These are phyloP conservation scores for Leptonema lineaticorne DNA, from an alignment of 1,140 invertebrate genomes.

Conservation along the genomic window DNA sequence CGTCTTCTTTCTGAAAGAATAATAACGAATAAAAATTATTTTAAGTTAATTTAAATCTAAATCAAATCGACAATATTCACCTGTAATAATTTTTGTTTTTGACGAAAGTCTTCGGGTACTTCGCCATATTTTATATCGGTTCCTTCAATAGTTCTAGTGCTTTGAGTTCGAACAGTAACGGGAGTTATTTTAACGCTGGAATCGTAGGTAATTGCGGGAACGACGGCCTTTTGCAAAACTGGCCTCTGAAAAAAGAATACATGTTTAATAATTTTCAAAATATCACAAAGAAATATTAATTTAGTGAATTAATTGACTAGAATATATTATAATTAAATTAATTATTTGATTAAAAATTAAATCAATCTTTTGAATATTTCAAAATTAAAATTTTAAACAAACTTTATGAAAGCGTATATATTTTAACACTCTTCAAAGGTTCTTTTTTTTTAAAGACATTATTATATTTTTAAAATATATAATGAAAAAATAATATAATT, in stretches of 20 bases:
- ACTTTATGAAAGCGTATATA: too few relatives aligned
- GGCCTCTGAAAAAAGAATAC: constrained; percentile 8
- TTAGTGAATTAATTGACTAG: too few relatives aligned
- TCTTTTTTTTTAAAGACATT: too few relatives aligned
- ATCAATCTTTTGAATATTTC: too few relatives aligned
- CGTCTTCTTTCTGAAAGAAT: constrained; percentile 31
- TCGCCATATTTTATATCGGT: constrained; percentile 13
- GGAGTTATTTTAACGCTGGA: constrained; percentile 27
- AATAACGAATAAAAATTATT: constrained; percentile 8
- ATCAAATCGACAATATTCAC: constrained; percentile 5
- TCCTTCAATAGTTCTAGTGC: constrained; percentile 19
- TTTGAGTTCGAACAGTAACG: not conserved
- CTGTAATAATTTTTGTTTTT: constrained; percentile 34
- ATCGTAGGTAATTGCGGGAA: constrained; percentile 27
- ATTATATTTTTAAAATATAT: too few relatives aligned
- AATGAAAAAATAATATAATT: too few relatives aligned
- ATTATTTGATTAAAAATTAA: too few relatives aligned
- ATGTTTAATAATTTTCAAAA: too few relatives aligned
- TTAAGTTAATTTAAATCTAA: not conserved
- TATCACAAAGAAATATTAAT: too few relatives aligned
- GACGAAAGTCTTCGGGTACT: constrained; percentile 3
- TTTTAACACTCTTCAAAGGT: too few relatives aligned
- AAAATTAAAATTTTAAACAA: too few relatives aligned
- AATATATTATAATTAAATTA: too few relatives aligned
- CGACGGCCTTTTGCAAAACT: not conserved